These are phyloP conservation scores for Morphnarchus princeps DNA, from an alignment of 2,113 vertebrate genomes.

Conservation along the genomic window DNA sequence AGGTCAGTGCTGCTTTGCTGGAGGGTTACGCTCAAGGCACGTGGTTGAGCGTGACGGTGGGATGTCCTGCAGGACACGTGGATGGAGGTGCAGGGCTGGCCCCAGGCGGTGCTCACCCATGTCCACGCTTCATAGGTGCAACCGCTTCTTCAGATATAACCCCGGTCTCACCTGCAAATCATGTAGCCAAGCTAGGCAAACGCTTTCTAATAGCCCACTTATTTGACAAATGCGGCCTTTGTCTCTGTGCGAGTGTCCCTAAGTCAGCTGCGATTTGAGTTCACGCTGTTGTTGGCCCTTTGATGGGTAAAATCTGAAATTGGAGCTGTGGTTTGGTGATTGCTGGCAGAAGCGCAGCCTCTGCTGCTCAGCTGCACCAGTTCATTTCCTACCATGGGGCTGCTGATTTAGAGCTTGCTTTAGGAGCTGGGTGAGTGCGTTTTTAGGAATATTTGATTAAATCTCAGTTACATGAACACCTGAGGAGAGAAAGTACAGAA, in stretches of 20 bases:
- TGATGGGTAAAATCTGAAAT: neutral
- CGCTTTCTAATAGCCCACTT: neutral
- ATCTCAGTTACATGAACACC: neutral
- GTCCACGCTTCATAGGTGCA: accelerated
- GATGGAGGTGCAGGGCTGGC: neutral
- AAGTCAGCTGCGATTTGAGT: neutral
- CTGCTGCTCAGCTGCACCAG: neutral
- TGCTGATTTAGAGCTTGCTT: neutral
- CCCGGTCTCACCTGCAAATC: neutral
- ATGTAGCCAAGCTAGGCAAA: accelerated
- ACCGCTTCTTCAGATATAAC: accelerated
- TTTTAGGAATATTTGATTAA: neutral
- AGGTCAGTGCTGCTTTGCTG: neutral
- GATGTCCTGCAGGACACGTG: accelerated
- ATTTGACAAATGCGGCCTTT: neutral
- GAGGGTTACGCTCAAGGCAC: accelerated
- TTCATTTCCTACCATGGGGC: neutral
- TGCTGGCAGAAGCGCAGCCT: neutral
- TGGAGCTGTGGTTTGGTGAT: neutral
- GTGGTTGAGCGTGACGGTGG: accelerated
- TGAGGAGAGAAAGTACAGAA: neutral
- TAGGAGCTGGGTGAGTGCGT: neutral
- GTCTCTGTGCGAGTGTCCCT: accelerated
- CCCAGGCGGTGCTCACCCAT: accelerated
- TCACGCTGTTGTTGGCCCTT: accelerated